Conservation (phyloP, 2,888 invertebrate species). For the Nomada lathburiana region DNA sequence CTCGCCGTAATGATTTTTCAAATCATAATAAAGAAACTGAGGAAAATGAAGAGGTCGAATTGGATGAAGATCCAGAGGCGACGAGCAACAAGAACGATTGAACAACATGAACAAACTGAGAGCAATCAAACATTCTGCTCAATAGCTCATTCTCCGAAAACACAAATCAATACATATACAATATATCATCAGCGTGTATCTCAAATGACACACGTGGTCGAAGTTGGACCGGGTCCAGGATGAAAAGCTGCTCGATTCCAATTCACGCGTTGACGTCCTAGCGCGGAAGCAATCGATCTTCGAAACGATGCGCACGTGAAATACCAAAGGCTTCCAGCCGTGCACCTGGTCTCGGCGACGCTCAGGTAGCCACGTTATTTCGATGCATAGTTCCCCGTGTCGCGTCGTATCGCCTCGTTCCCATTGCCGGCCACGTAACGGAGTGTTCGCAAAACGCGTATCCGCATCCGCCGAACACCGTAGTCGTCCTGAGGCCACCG, state of each 20-base stretch:
- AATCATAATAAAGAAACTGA: too few species aligned
- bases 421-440: constrained; percentile 39
- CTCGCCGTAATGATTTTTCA: neutral
- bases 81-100: too few species aligned
- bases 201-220: neutral
- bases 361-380: neutral
- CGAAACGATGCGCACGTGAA: neutral
- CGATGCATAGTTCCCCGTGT: neutral
- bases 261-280: neutral
- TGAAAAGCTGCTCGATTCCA: neutral
- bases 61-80: too few species aligned
- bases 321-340: neutral
- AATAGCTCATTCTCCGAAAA: too few species aligned
- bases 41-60: too few species aligned
- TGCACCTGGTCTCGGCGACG: too few species aligned
- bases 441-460: constrained; percentile 24
- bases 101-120: too few species aligned
- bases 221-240: neutral
- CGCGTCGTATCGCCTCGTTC: constrained; percentile 13
- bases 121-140: too few species aligned
- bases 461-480: neutral
- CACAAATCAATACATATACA: too few species aligned
- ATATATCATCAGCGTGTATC: neutral
- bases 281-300: neutral
- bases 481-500: constrained; percentile 36